Percentiles rank a stretch among this genome's conserved stretches.
Evolutionary conservation across 2,888 invertebrate genomes (phyloP).

Genomic region (Diabrotica balteata): DNA sequence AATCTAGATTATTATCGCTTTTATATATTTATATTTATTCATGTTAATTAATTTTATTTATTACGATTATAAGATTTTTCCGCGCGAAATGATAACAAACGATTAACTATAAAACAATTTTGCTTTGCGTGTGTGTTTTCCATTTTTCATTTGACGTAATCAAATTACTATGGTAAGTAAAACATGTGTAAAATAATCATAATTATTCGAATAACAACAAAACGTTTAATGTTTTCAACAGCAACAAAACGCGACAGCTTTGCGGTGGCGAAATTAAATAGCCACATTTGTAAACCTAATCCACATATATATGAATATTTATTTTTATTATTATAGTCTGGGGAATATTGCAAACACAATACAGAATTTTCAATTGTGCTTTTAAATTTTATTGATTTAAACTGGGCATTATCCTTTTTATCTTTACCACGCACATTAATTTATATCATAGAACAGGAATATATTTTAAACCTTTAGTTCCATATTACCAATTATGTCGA

Average conservation of each 20-base stretch:
- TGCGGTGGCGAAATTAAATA: constrained; percentile 10
- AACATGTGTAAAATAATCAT: constrained; percentile 23
- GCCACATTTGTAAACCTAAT: constrained; percentile 9
- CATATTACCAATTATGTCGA: too few species aligned
- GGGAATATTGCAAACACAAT: background rate
- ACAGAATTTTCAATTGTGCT: background rate
- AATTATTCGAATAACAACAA: constrained; percentile 27
- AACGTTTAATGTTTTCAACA: constrained; percentile 7
- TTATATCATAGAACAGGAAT: too few species aligned
- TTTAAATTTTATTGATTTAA: background rate
- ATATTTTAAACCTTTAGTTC: too few species aligned
- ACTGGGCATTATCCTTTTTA: background rate
- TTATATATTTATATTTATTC: too few species aligned
- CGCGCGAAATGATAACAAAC: background rate
- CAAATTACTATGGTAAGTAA: constrained; percentile 25
- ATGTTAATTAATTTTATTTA: too few species aligned
- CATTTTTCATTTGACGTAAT: constrained; percentile 29
- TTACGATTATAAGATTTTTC: background rate
- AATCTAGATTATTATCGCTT: too few species aligned
- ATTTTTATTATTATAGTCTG: background rate
- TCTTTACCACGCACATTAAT: background rate
- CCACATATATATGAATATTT: background rate
- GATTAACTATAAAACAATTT: background rate
- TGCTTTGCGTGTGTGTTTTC: constrained; percentile 23
- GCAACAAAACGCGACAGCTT: constrained; percentile 4